Evolutionary conservation across 1,140 invertebrate genomes (phyloP).

Genomic region (Drosophila kikkawai): DNA sequence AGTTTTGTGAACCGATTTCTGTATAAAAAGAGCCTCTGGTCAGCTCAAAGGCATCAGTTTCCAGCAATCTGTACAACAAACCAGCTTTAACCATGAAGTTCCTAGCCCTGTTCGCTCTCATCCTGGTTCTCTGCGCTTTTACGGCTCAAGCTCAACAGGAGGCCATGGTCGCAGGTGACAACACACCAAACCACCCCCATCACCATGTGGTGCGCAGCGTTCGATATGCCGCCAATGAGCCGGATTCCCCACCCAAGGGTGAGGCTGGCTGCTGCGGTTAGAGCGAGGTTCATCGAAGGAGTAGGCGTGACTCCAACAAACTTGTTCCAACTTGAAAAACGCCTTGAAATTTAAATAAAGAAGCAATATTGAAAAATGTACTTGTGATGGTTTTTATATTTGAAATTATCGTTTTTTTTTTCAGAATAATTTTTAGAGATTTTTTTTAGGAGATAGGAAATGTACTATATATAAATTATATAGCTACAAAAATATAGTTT

Average conservation of each 20-base stretch:
- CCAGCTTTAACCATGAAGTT: conserved; percentile 55
- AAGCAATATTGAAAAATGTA: conserved; percentile 62
- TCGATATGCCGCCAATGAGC: not conserved
- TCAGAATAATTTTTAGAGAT: not conserved
- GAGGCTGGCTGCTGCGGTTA: conserved; percentile 62
- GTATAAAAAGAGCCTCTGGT: conserved; percentile 40
- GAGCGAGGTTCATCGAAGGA: too few species aligned
- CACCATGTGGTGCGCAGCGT: conserved; percentile 22
- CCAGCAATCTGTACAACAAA: conserved; percentile 29
- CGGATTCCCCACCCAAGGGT: not conserved
- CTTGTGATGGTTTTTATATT: not conserved
- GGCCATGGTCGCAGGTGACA: too few species aligned
- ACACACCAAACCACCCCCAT: not conserved
- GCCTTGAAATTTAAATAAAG: conserved; percentile 60
- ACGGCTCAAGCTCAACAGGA: conserved; percentile 1
- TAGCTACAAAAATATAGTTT: too few species aligned
- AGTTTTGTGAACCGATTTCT: not conserved
- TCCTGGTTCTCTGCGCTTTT: conserved; percentile 21
- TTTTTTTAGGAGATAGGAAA: too few species aligned
- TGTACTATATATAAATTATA: too few species aligned
- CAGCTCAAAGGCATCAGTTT: conserved; percentile 30
- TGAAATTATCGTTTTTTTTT: not conserved
- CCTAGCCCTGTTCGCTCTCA: conserved; percentile 34
- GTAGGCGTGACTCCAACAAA: conserved; percentile 6
- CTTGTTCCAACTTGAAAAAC: conserved; percentile 1